Percentiles rank a stretch among this genome's conserved stretches.
These are phyloP conservation scores for Cinara cedri DNA, from an alignment of 2,888 invertebrate species.

Conservation along the genomic window DNA sequence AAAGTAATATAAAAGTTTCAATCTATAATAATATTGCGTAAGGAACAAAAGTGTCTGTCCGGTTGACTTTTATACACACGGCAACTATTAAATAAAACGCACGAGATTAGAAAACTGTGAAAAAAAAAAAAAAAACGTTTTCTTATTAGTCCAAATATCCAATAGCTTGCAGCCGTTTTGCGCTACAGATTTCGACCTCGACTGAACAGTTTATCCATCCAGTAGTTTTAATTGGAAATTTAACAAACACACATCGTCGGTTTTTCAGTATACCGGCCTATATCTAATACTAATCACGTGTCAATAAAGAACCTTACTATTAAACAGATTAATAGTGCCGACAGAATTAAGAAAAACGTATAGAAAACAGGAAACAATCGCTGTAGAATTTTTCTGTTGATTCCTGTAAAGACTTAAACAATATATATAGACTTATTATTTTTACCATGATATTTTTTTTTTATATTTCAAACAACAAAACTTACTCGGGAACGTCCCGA, in stretches of 20 bases:
- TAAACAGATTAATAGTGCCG: not conserved
- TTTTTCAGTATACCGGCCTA: not conserved
- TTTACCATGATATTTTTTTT: not conserved
- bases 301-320: not conserved
- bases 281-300: not conserved
- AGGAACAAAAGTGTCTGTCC: no score
- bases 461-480: not conserved
- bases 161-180: not conserved
- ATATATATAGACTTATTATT: not conserved
- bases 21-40: no score
- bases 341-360: not conserved
- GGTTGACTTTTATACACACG: no score
- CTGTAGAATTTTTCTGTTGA: not conserved
- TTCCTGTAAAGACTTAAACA: not conserved
- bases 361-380: slow-evolving; percentile 16
- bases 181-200: not conserved
- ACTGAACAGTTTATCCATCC: not conserved
- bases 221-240: slow-evolving; percentile 3
- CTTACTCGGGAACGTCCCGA: not conserved
- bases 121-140: not conserved
- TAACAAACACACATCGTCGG: not conserved
- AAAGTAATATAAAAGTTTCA: no score
- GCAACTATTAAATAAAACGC: no score
- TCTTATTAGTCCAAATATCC: not conserved
- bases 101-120: not conserved